Evolutionary conservation across 2,797 vertebrate genomes (phyloP).

Genomic region (Enteromius paludinosus): DNA sequence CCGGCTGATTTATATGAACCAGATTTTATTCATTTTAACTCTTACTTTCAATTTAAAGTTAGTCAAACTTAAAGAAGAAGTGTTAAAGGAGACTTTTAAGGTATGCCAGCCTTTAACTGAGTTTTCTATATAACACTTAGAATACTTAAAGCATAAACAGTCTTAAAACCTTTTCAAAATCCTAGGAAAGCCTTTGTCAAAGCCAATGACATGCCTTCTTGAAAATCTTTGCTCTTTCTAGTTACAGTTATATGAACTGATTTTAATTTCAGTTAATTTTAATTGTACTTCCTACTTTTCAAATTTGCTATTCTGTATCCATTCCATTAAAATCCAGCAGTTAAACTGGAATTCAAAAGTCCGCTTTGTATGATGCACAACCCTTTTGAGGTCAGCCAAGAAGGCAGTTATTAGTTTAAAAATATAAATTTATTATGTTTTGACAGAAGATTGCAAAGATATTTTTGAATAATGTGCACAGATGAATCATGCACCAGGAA

Average conservation of each 20-base stretch:
- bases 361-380: not conserved
- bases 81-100: not conserved
- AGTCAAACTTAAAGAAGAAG: not conserved
- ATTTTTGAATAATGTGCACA: not conserved
- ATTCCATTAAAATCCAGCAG: not conserved
- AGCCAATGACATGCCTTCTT: not conserved
- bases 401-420: not conserved
- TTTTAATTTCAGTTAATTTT: not conserved
- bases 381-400: not conserved
- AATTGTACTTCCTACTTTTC: not conserved
- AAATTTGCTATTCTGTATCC: not conserved
- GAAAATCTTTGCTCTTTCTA: too few relatives aligned
- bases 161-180: not conserved
- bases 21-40: slow-evolving; percentile 25
- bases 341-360: slow-evolving; percentile 7
- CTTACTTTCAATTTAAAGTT: slow-evolving; percentile 27
- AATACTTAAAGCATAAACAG: not conserved
- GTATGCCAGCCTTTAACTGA: not conserved
- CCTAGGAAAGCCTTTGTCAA: not conserved
- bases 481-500: not conserved
- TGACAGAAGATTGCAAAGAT: not conserved
- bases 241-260: not conserved
- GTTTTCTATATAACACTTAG: not conserved
- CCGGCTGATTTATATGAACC: slow-evolving; percentile 17
- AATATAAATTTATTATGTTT: not conserved